These are phyloP conservation scores for Drosophila anomalata DNA, from an alignment of 2,888 invertebrate genomes.

Conservation along the genomic window DNA sequence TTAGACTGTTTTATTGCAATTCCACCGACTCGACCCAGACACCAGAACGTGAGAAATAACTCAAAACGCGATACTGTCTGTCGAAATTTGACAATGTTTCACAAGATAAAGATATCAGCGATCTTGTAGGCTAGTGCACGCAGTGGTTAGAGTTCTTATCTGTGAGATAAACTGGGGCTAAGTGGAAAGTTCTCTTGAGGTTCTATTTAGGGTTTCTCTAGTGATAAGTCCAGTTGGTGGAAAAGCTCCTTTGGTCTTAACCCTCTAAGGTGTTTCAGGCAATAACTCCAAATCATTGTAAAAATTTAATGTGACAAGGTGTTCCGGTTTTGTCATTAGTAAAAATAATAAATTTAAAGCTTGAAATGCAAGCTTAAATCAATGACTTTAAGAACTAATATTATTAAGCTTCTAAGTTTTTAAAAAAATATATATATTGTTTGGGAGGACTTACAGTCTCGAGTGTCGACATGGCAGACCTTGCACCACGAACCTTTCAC, in stretches of 20 bases:
- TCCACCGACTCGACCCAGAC: conserved; percentile 51
- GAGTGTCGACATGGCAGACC: conserved; percentile 17
- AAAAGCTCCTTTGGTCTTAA: conserved; percentile 20
- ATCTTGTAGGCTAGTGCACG: conserved; percentile 41
- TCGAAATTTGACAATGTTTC: conserved; percentile 18
- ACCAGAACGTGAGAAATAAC: conserved; percentile 68
- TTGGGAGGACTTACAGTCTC: conserved; percentile 27
- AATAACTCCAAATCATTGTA: background rate
- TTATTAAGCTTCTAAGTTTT: too few relatives aligned
- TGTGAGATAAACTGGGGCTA: conserved; percentile 20
- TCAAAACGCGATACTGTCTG: conserved; percentile 30
- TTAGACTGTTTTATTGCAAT: conserved; percentile 51
- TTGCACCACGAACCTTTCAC: conserved; percentile 33
- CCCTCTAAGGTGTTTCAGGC: conserved; percentile 6
- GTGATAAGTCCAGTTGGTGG: background rate
- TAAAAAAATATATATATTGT: too few relatives aligned
- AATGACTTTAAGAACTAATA: too few relatives aligned
- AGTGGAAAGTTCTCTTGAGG: conserved; percentile 15
- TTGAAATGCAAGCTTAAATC: background rate
- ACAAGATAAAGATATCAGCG: conserved; percentile 54
- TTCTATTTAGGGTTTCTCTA: background rate
- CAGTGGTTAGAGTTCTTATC: conserved; percentile 23
- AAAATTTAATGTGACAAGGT: background rate
- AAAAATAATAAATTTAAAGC: background rate
- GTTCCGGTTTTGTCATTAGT: too few relatives aligned